Evolutionary conservation across 2,113 vertebrate genomes (phyloP), one percentile per base, ranked within the genome.

Genomic region (Canis aureus): DNA sequence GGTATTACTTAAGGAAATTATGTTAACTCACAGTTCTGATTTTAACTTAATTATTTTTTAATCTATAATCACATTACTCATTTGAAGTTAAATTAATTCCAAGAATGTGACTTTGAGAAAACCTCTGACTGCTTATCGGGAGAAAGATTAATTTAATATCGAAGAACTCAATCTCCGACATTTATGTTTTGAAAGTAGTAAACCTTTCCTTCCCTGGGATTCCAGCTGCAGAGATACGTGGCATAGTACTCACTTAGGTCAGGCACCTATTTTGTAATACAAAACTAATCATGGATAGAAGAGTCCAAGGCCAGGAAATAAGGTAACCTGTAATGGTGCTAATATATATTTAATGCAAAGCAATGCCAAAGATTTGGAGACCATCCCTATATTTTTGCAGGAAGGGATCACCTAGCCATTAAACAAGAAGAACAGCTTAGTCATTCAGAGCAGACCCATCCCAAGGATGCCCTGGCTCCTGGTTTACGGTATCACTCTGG

Each of bases 31-130:
- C 35, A 88, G 11, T 73, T 96, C 66, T 81, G 25, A 80, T 88
- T 96, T 97, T 96, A 88, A 96, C 60, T 76, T 92, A 92, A 91
- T 96, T 95, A 83, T 86, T 96, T 95, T 94, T 92, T 25, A 13
- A 93, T 74, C 23, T 16, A 81, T 60, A 92, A 84, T 71, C 11
- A 80, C 67, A 92, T 88, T 91, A 84, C 3, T 22, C 38, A 95
- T 38, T 81, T 95, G 27, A 91, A 92, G 80, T 88, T 83, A 71
- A 73, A 62, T 82, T 74, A 89, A 88, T 93, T 90, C 35, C 25
- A 69, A 84, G 32, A 87, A 74, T 81, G 11, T 69, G 64, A 90
- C 74, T 96, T 94, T 87, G 43, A 92, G 69, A 73, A 94, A 97
- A 84, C 3, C 32, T 92, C 11, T 59, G 22, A 82, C 35, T 83